Evolutionary conservation across 2,888 invertebrate species (phyloP), one percentile per base, ranked within the genome.

Genomic region (Poecilobothrus nobilitatus): DNA sequence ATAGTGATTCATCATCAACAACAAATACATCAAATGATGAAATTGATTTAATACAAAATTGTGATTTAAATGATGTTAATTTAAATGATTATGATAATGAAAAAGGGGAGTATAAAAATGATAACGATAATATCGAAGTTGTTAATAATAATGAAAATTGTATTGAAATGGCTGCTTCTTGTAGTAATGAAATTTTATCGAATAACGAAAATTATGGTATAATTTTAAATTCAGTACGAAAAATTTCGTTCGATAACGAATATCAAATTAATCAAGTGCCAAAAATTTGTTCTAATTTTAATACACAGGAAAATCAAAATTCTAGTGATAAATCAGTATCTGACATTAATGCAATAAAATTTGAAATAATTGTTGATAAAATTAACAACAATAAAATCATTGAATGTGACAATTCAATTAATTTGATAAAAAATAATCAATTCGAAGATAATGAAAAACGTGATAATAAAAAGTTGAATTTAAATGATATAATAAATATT

Each of bases 31-130:
- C 63, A 22, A 63, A 22, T 22, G 67, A 78, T 62, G 79, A 80
- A 66, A 75, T 79, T 61, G 78, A 76, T 20, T 77, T 76, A 2
- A 76, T 75, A 5, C 74, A 73, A 15, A 73, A 66, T 22, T 22
- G 37, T 10, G 62, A 73, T 4, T 64, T 44, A 20, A 70, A 71
- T 27, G 67, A 67, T 44, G 75, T 75, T 64, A 64, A 66, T 61
- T 68, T 41, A 68, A 67, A 63, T 44, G 68, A 34, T 41, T 65
- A 66, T 33, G 63, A 63, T 6, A 22, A 21, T n/a, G 5, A 18
- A 53, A 53, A 53, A 18, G 53, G n/a, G 53, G 53, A 2, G 53
- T 53, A 53, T 53, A 1, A 18, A 53, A 53, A 15, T 18, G 53
- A 53, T 18, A 1, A 66, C 22, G 70, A 71, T 37, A 70, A 71